Evolutionary conservation across 2,797 vertebrate species (phyloP), one percentile per base, ranked within the genome.

Genomic region (Platyrinchus mystaceus): DNA sequence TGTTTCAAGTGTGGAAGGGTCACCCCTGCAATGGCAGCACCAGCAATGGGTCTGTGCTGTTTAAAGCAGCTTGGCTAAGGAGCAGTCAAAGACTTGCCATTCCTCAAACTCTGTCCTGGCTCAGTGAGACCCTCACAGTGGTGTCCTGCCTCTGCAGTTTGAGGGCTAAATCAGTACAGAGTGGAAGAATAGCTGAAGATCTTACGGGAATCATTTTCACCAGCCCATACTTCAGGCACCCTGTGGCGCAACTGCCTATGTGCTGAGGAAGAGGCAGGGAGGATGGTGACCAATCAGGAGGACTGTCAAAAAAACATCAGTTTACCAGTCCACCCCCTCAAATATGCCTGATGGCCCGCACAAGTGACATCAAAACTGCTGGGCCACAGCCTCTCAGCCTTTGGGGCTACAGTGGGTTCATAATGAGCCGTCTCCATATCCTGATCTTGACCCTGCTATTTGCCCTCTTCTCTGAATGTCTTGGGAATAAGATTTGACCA

Each of bases 351-450:
- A 24, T 41, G 16, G 30, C 26, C 59, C 34, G 6, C 1, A 0
- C 0, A 0, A 28, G 50, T 41, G 30, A 28, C 18, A 62, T 9
- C 28, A 43, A 62, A 83, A 81, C 10, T 11, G 1, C 47, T 88
- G 63, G 56, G 39, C 14, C 3, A 0, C 3, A 24, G 41, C 19
- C 2, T 1, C 39, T 58, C 15, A 0, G 27, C 28, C 52, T 56
- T 26, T 60, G 22, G 24, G 19, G 28, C 18, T 47, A 26, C 55
- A 80, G 52, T 6, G 26, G 39, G 55, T 77, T 41, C 0, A 0
- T 43, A 60, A 69, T 9, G 10, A 78, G 52, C 13, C 11, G 12
- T 64, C 46, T 73, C 60, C 49, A 36, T 30, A 41, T 10, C 9
- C 71, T 46, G n/a, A 44, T 74, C 49, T 22, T 58, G 32, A 49